phyloP scores from a whole-genome alignment of 1,140 invertebrate genomes.

The Drosophila funebris region DNA sequence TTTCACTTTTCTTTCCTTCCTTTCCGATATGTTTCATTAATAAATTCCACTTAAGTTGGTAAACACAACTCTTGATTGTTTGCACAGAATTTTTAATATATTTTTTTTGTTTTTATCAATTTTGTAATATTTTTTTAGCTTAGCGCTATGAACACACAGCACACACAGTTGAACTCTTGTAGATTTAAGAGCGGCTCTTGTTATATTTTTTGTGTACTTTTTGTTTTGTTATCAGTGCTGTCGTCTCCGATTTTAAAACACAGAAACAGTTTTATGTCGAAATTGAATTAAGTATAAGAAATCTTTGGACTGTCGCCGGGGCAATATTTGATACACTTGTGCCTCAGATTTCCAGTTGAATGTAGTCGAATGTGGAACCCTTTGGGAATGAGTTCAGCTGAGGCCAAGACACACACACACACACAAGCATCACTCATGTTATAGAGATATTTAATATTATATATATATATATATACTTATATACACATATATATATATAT shows the following conservation, averaged over 20 bases:
- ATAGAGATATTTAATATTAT: constrained; percentile 25
- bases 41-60: background rate
- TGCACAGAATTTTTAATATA: constrained; percentile 29
- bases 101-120: constrained; percentile 53
- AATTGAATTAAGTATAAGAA: constrained; percentile 39
- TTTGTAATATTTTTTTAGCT: constrained; percentile 21
- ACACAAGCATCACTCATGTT: no score
- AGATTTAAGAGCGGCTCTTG: background rate
- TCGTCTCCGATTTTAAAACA: constrained; percentile 18
- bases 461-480: constrained; percentile 5
- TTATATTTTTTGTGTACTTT: constrained; percentile 3
- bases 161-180: constrained; percentile 7
- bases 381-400: constrained; percentile 74
- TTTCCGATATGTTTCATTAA: background rate
- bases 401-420: constrained; percentile 54
- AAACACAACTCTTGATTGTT: constrained; percentile 37
- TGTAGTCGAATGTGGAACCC: constrained; percentile 46
- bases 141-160: background rate
- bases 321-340: constrained; percentile 36
- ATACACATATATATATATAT: constrained; percentile 12
- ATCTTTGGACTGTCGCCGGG: constrained; percentile 58
- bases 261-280: constrained; percentile 36
- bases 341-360: constrained; percentile 35
- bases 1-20: background rate
- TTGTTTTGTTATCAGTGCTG: constrained; percentile 57